These are phyloP conservation scores for Kryptolebias marmoratus DNA, from an alignment of 2,113 vertebrate genomes.

Conservation along the genomic window DNA sequence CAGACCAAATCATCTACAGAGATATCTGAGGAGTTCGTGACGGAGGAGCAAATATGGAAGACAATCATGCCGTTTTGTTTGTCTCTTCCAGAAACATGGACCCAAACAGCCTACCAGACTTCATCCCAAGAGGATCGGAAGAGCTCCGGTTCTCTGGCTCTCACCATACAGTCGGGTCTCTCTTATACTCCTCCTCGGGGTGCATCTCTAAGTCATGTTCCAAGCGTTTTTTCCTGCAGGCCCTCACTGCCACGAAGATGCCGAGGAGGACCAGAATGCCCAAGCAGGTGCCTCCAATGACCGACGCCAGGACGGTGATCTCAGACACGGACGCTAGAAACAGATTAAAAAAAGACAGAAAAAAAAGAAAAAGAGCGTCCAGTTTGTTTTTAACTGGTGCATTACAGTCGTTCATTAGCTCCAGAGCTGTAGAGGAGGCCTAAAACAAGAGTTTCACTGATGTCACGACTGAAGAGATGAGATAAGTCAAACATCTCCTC, in stretches of 20 bases:
- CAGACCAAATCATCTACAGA: conserved; percentile 1
- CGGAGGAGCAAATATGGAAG: conserved; percentile 49
- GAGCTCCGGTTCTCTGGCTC: conserved; percentile 39
- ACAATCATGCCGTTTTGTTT: conserved; percentile 26
- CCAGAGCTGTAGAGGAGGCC: too few relatives aligned
- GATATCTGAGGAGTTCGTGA: conserved; percentile 11
- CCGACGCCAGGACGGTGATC: conserved; percentile 83
- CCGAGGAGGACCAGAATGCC: conserved; percentile 83
- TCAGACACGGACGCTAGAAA: conserved; percentile 85
- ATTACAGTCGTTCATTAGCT: too few relatives aligned
- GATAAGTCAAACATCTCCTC: background rate
- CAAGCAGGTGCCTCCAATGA: conserved; percentile 81
- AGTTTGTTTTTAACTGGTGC: background rate
- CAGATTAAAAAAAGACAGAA: background rate
- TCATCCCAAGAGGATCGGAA: conserved; percentile 38
- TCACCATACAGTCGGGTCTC: conserved; percentile 82
- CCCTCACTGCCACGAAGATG: conserved; percentile 73
- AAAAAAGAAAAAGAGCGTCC: background rate
- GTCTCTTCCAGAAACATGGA: conserved; percentile 41
- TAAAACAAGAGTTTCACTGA: too few relatives aligned
- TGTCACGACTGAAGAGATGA: background rate
- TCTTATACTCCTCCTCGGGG: background rate
- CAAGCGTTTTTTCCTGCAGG: conserved; percentile 58
- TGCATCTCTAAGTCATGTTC: conserved; percentile 55
- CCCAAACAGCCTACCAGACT: conserved; percentile 31